Evolutionary conservation across 2,113 vertebrate species (phyloP), one percentile per base, ranked within the genome.

Genomic region (Mugil cephalus): DNA sequence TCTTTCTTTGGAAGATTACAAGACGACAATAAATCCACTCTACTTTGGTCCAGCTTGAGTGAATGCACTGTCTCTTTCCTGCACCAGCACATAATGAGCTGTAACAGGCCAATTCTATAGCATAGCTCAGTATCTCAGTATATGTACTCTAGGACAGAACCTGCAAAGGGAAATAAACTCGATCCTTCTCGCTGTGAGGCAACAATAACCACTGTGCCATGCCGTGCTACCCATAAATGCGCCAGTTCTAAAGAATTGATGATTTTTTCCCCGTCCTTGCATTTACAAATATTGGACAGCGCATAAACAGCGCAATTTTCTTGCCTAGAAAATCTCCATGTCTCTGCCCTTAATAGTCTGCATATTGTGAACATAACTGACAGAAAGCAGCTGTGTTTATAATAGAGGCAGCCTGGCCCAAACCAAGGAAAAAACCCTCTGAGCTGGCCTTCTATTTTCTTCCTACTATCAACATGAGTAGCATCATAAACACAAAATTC

Each of bases 401-500:
- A 30, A 30, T 30, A 30, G 24, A 30, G 4, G 42, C 36, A 48
- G 46, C 62, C 39, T 75, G 47, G 62, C 60, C 10, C 47, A 19
- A 58, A 66, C 7, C 24, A 63, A 67, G 55, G 7, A 34, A 18
- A 52, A 8, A 2, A 1, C 14, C 19, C 45, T 47, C 18, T 48
- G 38, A 36, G 30, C 43, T 67, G 18, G 34, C 36, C 21, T 46
- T 24, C 5, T 62, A 36, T 10, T 2, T 46, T 47, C 52, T 17
- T 60, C 54, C 14, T 24, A 19, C 14, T 34, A 70, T 54, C 14
- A 53, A 62, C 70, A 80, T 52, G 36, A 71, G 61, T 24, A 39
- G 64, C 80, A 83, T 62, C 39, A 45, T 21, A 50, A 77, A 68
- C 45, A 50, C 59, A 50, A 64, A 69, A 71, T 70, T 58, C 42